Evolutionary conservation across 2,113 vertebrate genomes (phyloP).

Genomic region (Anhinga rufa): DNA sequence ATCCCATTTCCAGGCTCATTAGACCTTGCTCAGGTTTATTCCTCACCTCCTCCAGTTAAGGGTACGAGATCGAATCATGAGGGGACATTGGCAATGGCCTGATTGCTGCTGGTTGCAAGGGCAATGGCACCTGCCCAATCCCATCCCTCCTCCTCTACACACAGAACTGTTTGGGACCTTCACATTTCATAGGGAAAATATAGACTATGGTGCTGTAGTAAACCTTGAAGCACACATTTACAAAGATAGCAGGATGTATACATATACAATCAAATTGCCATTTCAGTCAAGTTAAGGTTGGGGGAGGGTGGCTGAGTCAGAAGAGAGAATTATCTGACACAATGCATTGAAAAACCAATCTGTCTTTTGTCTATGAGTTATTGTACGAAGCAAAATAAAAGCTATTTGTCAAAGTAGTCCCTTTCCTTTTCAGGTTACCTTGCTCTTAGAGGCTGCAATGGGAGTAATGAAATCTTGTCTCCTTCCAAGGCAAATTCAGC

Average conservation of each 20-base stretch:
- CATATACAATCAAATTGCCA: background rate
- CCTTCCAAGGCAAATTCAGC: background rate
- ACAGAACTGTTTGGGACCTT: accelerated
- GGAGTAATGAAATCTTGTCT: background rate
- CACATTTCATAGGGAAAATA: background rate
- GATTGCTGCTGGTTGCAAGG: background rate
- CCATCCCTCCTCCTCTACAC: background rate
- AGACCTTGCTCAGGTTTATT: background rate
- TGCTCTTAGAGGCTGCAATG: background rate
- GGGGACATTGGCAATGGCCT: background rate
- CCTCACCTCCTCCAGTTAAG: background rate
- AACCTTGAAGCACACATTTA: background rate
- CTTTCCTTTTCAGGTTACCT: background rate
- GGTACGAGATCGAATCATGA: accelerated
- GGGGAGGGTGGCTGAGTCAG: background rate
- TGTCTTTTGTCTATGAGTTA: background rate
- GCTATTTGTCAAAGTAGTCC: background rate
- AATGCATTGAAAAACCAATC: background rate
- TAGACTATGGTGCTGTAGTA: background rate
- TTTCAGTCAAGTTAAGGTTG: background rate
- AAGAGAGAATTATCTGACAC: background rate
- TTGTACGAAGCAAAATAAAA: background rate
- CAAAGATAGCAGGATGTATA: background rate
- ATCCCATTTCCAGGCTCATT: background rate
- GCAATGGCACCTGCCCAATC: background rate